Evolutionary conservation across 2,888 invertebrate species (phyloP).

Genomic region (Agrotis segetum): DNA sequence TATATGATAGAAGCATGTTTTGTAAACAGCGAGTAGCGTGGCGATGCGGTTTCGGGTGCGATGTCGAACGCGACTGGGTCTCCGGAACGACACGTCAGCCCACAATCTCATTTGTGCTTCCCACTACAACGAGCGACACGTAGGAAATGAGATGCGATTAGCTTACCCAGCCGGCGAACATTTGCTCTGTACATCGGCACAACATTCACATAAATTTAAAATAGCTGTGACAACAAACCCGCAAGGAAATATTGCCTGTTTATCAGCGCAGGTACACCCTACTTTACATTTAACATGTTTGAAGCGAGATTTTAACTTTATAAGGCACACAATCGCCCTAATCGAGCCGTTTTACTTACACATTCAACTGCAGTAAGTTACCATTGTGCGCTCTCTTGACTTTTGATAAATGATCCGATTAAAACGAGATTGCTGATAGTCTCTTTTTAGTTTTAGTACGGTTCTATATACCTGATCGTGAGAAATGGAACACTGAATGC

Average conservation of each 20-base stretch:
- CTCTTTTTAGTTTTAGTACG: constrained; percentile 60
- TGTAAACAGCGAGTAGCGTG: constrained; percentile 60
- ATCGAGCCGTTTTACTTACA: constrained; percentile 61
- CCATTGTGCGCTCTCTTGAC: constrained; percentile 63
- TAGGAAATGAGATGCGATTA: constrained; percentile 87
- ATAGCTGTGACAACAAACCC: constrained; percentile 61
- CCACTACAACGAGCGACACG: constrained; percentile 82
- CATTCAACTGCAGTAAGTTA: constrained; percentile 62
- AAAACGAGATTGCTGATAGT: constrained; percentile 63
- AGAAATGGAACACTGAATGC: constrained; percentile 48
- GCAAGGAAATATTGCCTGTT: constrained; percentile 62
- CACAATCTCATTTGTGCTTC: constrained; percentile 85
- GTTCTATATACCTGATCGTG: constrained; percentile 48
- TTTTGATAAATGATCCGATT: constrained; percentile 68
- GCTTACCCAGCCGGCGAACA: constrained; percentile 76
- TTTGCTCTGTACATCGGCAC: constrained; percentile 67
- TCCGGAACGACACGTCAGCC: constrained; percentile 81
- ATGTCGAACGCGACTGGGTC: constrained; percentile 76
- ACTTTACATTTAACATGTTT: constrained; percentile 59
- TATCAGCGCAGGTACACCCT: constrained; percentile 58
- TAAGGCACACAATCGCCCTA: constrained; percentile 60
- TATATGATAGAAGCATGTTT: constrained; percentile 58
- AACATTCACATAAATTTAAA: constrained; percentile 66
- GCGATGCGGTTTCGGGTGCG: constrained; percentile 70
- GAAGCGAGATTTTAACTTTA: constrained; percentile 57